Base-by-base conservation (phyloP, 92 coral and sea anemone genomes). In the Galaxea fascicularis region DNA sequence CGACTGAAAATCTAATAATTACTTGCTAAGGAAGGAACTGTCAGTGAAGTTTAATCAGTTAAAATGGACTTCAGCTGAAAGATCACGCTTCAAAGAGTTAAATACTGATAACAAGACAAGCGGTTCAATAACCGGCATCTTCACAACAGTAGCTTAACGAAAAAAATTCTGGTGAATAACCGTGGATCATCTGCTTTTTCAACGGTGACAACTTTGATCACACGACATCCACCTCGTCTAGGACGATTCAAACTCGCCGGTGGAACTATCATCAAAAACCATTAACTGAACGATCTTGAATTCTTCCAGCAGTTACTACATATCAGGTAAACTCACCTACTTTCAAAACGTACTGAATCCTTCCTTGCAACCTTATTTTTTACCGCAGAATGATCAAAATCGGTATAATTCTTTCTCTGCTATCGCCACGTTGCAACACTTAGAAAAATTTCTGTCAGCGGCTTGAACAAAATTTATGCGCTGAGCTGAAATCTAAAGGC, bases 371-470 rank as follows among this genome's bases (percentile, higher is more conserved):
- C 85, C 65, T 74, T 22, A 14, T 17, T 30, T 13, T 27, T 52
- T 25, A 29, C 18, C 56, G 16, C 4, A 54, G 65, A 66, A 39
- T 54, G 67, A 69, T 81, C 77, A 80, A 81, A 68, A 13, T 81
- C 86, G 56, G 86, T 82, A 82, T 70, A 71, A 56, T 82, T 56
- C 67, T 70, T 71, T 22, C 57, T 35, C 10, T 22, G 17, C 28
- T 15, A 39, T 8, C 86, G 86, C 86, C 86, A 82, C 86, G 86
- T 82, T 68, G 86, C 86, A 82, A 74, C 69, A 41, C 41, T 39
- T 2, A 13, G 6, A 2, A 10, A 28, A 44, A 16, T 39, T 41
- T 9, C 29, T 46, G 21, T 31, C 86, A 82, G 86, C 86, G 86
- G 86, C 21, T 35, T 15, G 16, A 1, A 20, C 17, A 41, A 69